Evolutionary conservation across 2,113 vertebrate species (phyloP).

Genomic region (Ptilonorhynchus violaceus): DNA sequence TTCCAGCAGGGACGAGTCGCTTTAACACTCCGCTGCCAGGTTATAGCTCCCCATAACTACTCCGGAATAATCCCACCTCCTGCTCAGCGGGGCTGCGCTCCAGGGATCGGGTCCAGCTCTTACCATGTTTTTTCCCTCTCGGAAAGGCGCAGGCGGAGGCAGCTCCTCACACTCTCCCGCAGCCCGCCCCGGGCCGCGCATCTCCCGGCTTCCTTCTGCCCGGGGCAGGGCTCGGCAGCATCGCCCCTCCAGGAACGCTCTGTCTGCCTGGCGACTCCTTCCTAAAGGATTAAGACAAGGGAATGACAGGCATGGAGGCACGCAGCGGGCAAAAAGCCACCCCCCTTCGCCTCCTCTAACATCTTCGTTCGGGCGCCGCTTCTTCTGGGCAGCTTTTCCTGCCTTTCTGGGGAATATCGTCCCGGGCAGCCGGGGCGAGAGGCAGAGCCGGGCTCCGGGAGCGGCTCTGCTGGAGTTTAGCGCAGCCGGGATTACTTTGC

Average conservation of each 20-base stretch:
- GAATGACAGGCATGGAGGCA: background rate
- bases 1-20: background rate
- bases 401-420: background rate
- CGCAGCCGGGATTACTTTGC: background rate
- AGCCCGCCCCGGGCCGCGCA: slow-evolving; percentile 26
- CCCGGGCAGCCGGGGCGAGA: background rate
- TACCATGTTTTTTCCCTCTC: background rate
- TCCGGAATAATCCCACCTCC: slow-evolving; percentile 42
- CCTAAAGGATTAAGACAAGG: slow-evolving; percentile 52
- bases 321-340: background rate
- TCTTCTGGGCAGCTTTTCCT: background rate
- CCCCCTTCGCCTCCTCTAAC: background rate
- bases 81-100: background rate
- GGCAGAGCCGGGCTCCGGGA: background rate
- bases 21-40: background rate
- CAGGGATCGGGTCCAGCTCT: background rate
- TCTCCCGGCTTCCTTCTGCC: slow-evolving; percentile 38
- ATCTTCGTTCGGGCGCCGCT: background rate
- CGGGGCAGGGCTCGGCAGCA: slow-evolving; percentile 42
- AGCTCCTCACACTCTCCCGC: slow-evolving; percentile 10
- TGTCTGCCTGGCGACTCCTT: background rate
- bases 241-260: slow-evolving; percentile 18
- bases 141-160: background rate
- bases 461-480: background rate
- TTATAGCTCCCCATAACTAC: background rate